Base-by-base conservation (phyloP, 2,888 invertebrate species). In the Chloroclystis v-ata region DNA sequence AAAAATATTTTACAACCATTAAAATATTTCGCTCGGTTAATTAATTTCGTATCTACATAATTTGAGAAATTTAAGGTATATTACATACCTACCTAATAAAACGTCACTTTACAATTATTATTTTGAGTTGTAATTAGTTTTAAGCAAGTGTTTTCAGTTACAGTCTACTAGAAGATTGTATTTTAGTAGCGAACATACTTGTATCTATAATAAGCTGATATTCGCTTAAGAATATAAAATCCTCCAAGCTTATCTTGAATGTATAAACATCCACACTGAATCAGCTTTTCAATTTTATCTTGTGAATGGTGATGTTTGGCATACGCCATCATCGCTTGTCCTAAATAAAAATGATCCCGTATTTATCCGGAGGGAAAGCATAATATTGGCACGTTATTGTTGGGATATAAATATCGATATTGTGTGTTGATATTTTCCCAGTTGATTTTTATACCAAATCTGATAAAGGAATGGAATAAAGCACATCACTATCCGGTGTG, bases 191-290 rank as follows among this genome's bases (percentile, higher is more conserved):
- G 28, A 47, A 35, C 33, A 43, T 49, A 45, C 32, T 35, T 45
- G n/a, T n/a, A n/a, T n/a, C n/a, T n/a, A n/a, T n/a, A 42, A 43
- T 54, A 43, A 47, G 33, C 38, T 52, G 43, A 49, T 46, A 47
- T 37, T 44, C 28, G 41, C 40, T 42, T 40, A 35, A 33, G 40
- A 16, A 30, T 40, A 53, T 52, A 56, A 47, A 54, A 47, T 46
- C 42, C 43, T 42, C 37, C 14, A 28, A 47, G 43, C 48, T 47
- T 52, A 55, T 54, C 57, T 54, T 20, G 41, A 50, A 50, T 43
- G 12, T 43, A 47, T 45, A 47, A 47, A 54, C 25, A 44, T 20
- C 39, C 38, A 33, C 40, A 41, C 49, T 45, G 44, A 28, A 33
- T 47, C 37, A 38, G 37, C 43, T 41, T 40, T 49, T 52, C 52